Conservation (phyloP, 2,113 vertebrate genomes). For the Solenodon paradoxus region DNA sequence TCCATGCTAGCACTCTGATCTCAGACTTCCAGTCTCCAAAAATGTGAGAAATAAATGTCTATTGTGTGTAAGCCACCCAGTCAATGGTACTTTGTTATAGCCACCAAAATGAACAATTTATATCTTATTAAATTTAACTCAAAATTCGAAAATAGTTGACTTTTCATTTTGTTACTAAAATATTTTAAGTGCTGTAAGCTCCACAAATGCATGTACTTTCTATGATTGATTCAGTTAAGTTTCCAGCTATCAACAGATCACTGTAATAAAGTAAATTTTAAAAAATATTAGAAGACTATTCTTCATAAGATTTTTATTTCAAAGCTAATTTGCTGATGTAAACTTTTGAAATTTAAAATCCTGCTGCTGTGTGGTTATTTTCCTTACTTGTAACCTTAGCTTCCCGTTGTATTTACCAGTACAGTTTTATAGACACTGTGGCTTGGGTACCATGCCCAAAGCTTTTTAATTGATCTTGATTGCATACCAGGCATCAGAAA, state of each 20-base stretch:
- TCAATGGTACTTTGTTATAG: neutral
- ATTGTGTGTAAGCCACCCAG: too few species aligned
- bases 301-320: neutral
- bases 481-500: too few species aligned
- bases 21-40: too few species aligned
- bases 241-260: neutral
- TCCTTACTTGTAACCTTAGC: neutral
- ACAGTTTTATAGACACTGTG: neutral
- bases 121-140: neutral
- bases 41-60: too few species aligned
- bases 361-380: too few species aligned
- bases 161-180: neutral
- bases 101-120: neutral
- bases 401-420: neutral
- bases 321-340: neutral
- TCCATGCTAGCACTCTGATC: too few species aligned
- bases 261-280: neutral
- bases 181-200: neutral
- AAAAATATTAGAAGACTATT: neutral
- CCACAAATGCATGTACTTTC: neutral
- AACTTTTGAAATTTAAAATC: neutral
- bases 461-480: neutral
- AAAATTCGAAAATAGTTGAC: neutral
- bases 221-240: neutral
- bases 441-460: neutral